phyloP scores from a whole-genome alignment of 2,888 invertebrate genomes.

The Troides oblongomaculatus region DNA sequence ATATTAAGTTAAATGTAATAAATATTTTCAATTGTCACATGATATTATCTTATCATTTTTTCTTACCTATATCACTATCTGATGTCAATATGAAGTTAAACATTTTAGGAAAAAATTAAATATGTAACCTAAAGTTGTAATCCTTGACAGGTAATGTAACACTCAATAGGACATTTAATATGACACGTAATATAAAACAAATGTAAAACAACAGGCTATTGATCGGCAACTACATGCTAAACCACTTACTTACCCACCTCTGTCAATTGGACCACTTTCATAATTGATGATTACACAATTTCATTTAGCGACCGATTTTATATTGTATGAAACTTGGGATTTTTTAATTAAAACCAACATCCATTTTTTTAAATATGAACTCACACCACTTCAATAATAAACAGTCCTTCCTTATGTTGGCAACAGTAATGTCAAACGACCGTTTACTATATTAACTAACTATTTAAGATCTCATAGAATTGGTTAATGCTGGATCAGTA shows the following conservation, averaged over 20 bases:
- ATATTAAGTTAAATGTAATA: slow-evolving; percentile 20
- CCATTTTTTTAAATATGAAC: slow-evolving; percentile 13
- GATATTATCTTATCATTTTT: slow-evolving; percentile 28
- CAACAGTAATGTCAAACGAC: too few relatives aligned
- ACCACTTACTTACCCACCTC: too few relatives aligned
- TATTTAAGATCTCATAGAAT: too few relatives aligned
- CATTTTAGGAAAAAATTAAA: slow-evolving; percentile 13
- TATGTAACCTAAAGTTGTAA: background rate
- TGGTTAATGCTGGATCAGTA: too few relatives aligned
- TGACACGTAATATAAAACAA: slow-evolving; percentile 3
- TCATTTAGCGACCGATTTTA: slow-evolving; percentile 24
- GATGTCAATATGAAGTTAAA: slow-evolving; percentile 16
- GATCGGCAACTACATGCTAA: slow-evolving; percentile 11
- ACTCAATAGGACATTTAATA: background rate
- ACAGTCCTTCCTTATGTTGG: background rate
- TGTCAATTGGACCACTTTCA: too few relatives aligned
- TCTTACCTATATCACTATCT: slow-evolving; percentile 28
- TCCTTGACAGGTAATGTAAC: background rate
- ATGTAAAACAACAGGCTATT: slow-evolving; percentile 13
- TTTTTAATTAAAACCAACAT: slow-evolving; percentile 16
- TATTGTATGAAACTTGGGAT: slow-evolving; percentile 18
- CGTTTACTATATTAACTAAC: too few relatives aligned
- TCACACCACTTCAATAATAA: slow-evolving; percentile 5
- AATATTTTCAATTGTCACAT: slow-evolving; percentile 27
- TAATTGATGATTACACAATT: slow-evolving; percentile 2